phyloP scores from a whole-genome alignment of 2,888 invertebrate species.

The Macaria notata region DNA sequence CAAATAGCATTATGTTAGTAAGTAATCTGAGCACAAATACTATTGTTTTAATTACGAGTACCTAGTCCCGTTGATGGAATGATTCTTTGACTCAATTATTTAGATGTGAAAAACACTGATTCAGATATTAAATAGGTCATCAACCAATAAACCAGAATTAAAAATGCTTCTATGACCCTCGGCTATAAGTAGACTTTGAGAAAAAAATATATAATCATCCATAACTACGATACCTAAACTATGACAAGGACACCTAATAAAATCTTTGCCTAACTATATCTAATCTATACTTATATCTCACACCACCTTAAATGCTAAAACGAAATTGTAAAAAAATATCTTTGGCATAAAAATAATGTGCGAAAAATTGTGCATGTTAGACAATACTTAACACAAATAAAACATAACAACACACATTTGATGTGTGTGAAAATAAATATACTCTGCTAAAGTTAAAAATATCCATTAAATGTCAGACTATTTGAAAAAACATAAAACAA shows the following conservation, averaged over 20 bases:
- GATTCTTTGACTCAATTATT: too few relatives aligned
- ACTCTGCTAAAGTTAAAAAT: slow-evolving; percentile 3
- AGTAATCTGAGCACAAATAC: too few relatives aligned
- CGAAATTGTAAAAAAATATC: slow-evolving; percentile 39
- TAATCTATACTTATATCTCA: slow-evolving; percentile 15
- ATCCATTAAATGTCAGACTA: too few relatives aligned
- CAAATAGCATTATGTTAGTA: too few relatives aligned
- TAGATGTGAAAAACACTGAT: too few relatives aligned
- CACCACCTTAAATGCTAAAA: slow-evolving; percentile 3
- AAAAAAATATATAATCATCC: slow-evolving; percentile 12
- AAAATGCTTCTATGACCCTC: too few relatives aligned
- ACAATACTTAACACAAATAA: slow-evolving; percentile 24
- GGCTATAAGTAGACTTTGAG: slow-evolving; percentile 1
- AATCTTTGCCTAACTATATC: slow-evolving; percentile 21
- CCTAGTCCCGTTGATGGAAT: too few relatives aligned
- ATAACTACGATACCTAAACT: slow-evolving; percentile 19
- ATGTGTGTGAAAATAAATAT: slow-evolving; percentile 38
- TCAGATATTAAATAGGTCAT: too few relatives aligned
- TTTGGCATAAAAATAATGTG: slow-evolving; percentile 47
- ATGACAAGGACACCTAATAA: slow-evolving; percentile 18
- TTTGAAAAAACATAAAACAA: too few relatives aligned
- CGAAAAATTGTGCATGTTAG: slow-evolving; percentile 26
- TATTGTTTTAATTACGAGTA: too few relatives aligned
- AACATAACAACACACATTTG: slow-evolving; percentile 41
- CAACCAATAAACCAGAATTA: too few relatives aligned